phyloP scores from a whole-genome alignment of 2,888 invertebrate genomes.

The Sarcophaga variegata region DNA sequence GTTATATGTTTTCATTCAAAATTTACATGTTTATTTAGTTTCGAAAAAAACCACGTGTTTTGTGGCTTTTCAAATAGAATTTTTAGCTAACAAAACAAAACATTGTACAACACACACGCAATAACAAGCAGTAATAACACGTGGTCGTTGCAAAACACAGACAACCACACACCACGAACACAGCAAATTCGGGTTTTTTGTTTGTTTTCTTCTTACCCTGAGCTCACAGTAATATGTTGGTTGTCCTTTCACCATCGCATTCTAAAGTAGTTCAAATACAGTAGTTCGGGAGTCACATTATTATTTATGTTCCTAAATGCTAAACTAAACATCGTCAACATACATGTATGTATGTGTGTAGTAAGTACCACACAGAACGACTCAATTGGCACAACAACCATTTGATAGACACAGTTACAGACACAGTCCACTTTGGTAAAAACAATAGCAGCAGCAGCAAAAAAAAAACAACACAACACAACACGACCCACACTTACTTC shows the following conservation, averaged over 20 bases:
- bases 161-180: slow-evolving; percentile 10
- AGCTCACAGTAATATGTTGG: neutral
- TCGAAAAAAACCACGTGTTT: slow-evolving; percentile 65
- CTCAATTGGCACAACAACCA: slow-evolving; percentile 67
- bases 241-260: slow-evolving; percentile 45
- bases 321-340: slow-evolving; percentile 16
- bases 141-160: slow-evolving; percentile 39
- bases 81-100: slow-evolving; percentile 37
- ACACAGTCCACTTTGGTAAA: slow-evolving; percentile 48
- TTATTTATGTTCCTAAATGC: slow-evolving; percentile 62
- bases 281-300: slow-evolving; percentile 52
- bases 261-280: slow-evolving; percentile 46
- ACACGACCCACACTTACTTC: slow-evolving; percentile 15
- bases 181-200: neutral
- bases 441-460: slow-evolving; percentile 42
- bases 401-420: slow-evolving; percentile 30
- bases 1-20: slow-evolving; percentile 36
- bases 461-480: slow-evolving; percentile 12
- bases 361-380: slow-evolving; percentile 42
- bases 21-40: slow-evolving; percentile 57
- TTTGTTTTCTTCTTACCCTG: neutral
- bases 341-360: too few species aligned
- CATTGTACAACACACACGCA: slow-evolving; percentile 37
- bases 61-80: slow-evolving; percentile 40
- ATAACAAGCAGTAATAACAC: slow-evolving; percentile 58